Conservation (phyloP, 2,113 vertebrate genomes). For the Grammomys surdaster region DNA sequence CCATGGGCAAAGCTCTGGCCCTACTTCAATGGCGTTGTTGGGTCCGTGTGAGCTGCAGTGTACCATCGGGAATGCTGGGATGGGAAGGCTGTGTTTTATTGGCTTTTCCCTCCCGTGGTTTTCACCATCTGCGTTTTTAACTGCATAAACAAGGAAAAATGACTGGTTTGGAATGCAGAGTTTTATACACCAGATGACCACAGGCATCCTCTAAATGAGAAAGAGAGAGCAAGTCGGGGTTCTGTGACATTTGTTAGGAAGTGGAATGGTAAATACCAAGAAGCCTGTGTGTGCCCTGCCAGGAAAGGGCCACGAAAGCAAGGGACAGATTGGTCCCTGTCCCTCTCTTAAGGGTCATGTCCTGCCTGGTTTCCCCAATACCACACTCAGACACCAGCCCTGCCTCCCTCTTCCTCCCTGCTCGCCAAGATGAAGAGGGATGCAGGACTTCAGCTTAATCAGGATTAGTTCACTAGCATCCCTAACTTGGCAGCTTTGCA, state of each 20-base stretch:
- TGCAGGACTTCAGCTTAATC: neutral
- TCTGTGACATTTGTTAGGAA: conserved; percentile 85
- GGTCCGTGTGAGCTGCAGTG: conserved; percentile 59
- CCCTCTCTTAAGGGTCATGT: conserved; percentile 15
- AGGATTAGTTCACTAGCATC: conserved; percentile 18
- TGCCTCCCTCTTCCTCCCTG: neutral
- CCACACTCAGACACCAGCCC: conserved; percentile 34
- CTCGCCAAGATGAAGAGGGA: neutral
- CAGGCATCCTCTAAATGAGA: conserved; percentile 85
- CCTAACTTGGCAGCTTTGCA: conserved; percentile 36
- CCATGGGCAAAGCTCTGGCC: conserved; percentile 67
- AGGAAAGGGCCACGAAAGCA: neutral
- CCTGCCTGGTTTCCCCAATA: conserved; percentile 14
- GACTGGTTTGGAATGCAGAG: conserved; percentile 84
- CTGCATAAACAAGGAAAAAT: conserved; percentile 87
- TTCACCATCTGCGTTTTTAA: conserved; percentile 88
- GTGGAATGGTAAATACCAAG: conserved; percentile 72
- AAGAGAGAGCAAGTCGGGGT: conserved; percentile 77
- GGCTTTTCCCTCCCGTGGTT: conserved; percentile 77
- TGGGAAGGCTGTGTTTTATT: conserved; percentile 53
- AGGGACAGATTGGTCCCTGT: neutral
- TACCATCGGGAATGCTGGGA: conserved; percentile 75
- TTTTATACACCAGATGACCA: conserved; percentile 84
- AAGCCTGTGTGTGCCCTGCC: neutral
- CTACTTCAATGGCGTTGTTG: conserved; percentile 38